These are phyloP conservation scores for Apodemus agrarius DNA, from an alignment of 2,797 vertebrate species.

Conservation along the genomic window DNA sequence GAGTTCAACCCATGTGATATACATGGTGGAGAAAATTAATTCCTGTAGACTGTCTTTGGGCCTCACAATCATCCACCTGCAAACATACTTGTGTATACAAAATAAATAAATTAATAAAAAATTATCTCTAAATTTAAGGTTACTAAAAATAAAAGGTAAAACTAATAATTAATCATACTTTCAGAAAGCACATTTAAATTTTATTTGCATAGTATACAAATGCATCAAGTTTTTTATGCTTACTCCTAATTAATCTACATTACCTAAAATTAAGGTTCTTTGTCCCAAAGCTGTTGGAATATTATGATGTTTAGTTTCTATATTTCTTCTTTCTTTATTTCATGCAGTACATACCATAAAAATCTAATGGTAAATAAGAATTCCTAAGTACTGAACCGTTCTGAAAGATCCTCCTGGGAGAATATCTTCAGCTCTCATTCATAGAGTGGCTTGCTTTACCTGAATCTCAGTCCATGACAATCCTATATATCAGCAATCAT, in stretches of 20 bases:
- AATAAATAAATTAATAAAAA: background rate
- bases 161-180: slow-evolving; percentile 27
- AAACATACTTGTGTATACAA: background rate
- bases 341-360: background rate
- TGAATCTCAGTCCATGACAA: background rate
- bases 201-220: background rate
- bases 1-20: background rate
- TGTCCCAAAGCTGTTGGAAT: background rate
- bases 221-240: background rate
- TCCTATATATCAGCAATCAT: background rate
- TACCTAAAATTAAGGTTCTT: background rate
- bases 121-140: slow-evolving; percentile 41
- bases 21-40: background rate
- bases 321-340: background rate
- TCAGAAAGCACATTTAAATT: slow-evolving; percentile 41
- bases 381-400: background rate
- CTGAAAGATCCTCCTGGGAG: background rate
- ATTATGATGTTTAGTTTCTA: background rate
- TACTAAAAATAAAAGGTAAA: slow-evolving; percentile 39
- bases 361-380: background rate
- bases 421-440: background rate
- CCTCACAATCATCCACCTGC: background rate
- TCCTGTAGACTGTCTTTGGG: background rate
- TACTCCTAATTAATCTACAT: slow-evolving; percentile 12
- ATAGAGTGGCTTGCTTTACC: background rate